Conservation (phyloP, 1,140 invertebrate genomes). For the Sminthurides bifidus region DNA sequence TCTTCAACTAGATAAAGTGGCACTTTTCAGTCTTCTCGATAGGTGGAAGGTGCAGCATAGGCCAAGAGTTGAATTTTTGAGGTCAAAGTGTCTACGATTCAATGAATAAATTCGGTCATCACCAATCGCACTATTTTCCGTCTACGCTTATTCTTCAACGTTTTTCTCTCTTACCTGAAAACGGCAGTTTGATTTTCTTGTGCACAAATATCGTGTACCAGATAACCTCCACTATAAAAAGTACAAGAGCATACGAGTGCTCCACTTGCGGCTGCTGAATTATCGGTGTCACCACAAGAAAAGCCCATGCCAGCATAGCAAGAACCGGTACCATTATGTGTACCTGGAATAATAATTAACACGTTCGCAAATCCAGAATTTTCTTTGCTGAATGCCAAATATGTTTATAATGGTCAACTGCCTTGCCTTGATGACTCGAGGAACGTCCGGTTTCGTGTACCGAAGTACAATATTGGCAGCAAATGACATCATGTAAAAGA, state of each 20-base stretch:
- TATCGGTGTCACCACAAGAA: constrained; percentile 64
- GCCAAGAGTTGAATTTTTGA: neutral
- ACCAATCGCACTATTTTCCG: too few species aligned
- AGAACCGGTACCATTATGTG: constrained; percentile 62
- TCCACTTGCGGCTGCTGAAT: constrained; percentile 60
- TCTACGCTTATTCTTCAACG: too few species aligned
- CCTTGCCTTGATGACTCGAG: constrained; percentile 58
- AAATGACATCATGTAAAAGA: constrained; percentile 75
- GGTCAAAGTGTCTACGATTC: neutral
- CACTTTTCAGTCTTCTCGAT: too few species aligned
- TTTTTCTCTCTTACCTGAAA: constrained; percentile 52
- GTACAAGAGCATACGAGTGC: constrained; percentile 62
- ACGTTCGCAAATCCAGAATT: too few species aligned
- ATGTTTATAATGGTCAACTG: neutral
- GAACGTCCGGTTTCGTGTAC: constrained; percentile 52
- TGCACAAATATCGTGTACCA: constrained; percentile 72
- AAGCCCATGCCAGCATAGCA: constrained; percentile 57
- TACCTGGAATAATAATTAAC: constrained; percentile 46
- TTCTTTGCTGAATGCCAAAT: too few species aligned
- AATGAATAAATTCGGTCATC: too few species aligned
- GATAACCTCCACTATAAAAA: constrained; percentile 54
- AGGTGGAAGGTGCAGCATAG: constrained; percentile 4
- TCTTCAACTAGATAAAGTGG: too few species aligned
- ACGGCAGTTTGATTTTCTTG: constrained; percentile 47
- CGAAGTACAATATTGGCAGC: constrained; percentile 60